Evolutionary conservation across 1,140 invertebrate genomes (phyloP), one percentile per base, ranked within the genome.

Genomic region (Cydia amplana): DNA sequence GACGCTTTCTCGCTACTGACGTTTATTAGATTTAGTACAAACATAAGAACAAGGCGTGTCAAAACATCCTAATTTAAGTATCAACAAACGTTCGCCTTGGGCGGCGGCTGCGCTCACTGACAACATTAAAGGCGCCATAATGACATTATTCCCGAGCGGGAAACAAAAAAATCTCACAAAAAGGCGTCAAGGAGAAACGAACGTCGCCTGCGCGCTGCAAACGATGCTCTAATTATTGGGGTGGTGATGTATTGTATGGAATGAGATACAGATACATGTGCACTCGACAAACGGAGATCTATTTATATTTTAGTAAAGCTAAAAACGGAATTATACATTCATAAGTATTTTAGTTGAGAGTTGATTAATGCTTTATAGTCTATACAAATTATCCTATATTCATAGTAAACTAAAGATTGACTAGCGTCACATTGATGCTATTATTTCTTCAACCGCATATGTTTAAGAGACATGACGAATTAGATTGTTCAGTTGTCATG

Each of bases 31-130:
- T 92, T 92, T 91, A 92, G 84, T 92, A 89, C 87, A 91, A 91
- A 91, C 89, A 91, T 91, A 89, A 89, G 90, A 87, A 89, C 87
- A 87, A 91, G 87, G 86, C 90, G 89, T 89, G 90, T 93, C 91
- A 91, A 90, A 91, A 91, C 89, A 91, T 89, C 85, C 90, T 90
- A 93, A 93, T 93, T 93, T 91, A 91, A 93, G 91, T 93, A 93
- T 93, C 89, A 93, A 93, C 91, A 93, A 93, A 91, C 88, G 88
- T 78, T 91, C 90, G 88, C 89, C 90, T 86, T 90, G 91, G 91
- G 90, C 91, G 91, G 89, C 76, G 81, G 80, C 80, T 72, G 82
- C 83, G 85, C 79, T 88, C 85, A 85, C 89, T 91, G 89, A 88
- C 89, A 91, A 93, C 88, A 91, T 93, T 93, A 91, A 91, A 91